A percentile compares a stretch with the other conserved stretches of the same genome.
phyloP scores from a whole-genome alignment of 2,113 vertebrate species.

The Glaucidium brasilianum region DNA sequence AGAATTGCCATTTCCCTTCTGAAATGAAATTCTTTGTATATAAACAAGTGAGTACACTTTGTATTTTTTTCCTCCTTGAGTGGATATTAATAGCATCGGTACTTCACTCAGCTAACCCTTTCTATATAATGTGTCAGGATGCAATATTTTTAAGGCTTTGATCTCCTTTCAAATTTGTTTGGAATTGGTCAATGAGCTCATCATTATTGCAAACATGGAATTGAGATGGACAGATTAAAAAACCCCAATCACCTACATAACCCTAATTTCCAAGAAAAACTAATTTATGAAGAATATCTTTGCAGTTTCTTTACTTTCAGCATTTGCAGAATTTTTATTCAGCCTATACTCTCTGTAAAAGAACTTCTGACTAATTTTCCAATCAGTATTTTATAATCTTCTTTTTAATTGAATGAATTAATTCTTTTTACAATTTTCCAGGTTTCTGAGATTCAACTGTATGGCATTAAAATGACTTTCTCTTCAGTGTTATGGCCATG shows the following conservation, averaged over 20 bases:
- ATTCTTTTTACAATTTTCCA: neutral
- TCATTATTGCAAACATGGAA: neutral
- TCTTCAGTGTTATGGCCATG: neutral
- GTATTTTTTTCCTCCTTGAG: neutral
- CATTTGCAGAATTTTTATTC: neutral
- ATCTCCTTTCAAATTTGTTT: neutral
- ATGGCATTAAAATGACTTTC: neutral
- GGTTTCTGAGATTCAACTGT: neutral
- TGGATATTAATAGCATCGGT: neutral
- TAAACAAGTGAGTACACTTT: neutral
- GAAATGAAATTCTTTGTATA: neutral
- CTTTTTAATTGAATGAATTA: neutral
- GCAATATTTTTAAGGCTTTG: neutral
- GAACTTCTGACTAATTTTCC: neutral
- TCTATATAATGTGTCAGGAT: fast-evolving
- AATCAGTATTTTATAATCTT: neutral
- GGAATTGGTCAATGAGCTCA: neutral
- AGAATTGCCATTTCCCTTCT: neutral
- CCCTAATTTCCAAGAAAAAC: neutral
- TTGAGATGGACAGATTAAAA: neutral
- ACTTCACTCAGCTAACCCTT: neutral
- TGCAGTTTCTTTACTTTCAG: neutral
- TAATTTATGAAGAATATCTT: neutral
- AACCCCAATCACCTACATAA: neutral
- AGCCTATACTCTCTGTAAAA: neutral